phyloP scores from a whole-genome alignment of 1,140 invertebrate species.

The Littorina saxatilis region DNA sequence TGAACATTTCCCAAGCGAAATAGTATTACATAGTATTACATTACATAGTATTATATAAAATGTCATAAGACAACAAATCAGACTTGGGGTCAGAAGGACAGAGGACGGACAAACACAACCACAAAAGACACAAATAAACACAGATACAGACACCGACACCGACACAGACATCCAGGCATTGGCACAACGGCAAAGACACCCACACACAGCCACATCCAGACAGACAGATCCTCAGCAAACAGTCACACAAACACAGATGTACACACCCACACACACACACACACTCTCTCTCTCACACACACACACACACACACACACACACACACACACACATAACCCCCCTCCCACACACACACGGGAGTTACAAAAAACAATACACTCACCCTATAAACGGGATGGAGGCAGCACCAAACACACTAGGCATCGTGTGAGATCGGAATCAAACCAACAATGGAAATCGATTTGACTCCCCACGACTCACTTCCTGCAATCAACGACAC shows the following conservation, averaged over 20 bases:
- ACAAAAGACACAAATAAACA: background rate
- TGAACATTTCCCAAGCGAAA: too few relatives aligned
- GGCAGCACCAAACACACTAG: slow-evolving; percentile 1
- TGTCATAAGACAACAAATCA: too few relatives aligned
- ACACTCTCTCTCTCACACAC: background rate
- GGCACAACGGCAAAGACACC: too few relatives aligned
- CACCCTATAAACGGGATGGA: slow-evolving; percentile 19
- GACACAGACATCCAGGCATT: too few relatives aligned
- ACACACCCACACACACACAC: too few relatives aligned
- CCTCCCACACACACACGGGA: background rate
- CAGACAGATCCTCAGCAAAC: background rate
- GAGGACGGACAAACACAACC: background rate
- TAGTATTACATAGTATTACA: too few relatives aligned
- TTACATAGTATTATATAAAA: too few relatives aligned
- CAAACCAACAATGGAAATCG: background rate
- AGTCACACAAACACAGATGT: background rate
- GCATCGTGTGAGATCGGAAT: background rate
- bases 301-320: background rate
- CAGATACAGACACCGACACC: background rate
- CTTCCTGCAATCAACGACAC: background rate
- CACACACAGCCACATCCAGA: background rate
- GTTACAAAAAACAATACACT: background rate
- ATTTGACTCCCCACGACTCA: background rate
- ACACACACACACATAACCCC: background rate
- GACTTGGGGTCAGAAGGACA: too few relatives aligned